phyloP scores from a whole-genome alignment of 23 tunicate species.

The Halocynthia aurantium region DNA sequence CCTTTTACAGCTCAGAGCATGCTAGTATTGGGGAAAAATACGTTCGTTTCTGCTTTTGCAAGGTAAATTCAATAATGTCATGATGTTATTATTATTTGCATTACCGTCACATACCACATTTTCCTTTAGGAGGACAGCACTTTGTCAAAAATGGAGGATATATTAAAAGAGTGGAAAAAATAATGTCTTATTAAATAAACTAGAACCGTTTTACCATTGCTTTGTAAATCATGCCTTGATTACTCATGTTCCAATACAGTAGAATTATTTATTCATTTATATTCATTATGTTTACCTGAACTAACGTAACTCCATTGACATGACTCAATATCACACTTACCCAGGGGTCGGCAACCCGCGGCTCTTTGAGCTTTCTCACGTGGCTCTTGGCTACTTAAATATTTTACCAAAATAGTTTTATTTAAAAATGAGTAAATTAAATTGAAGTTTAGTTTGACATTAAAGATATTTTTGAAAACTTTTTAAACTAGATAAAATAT shows the following conservation, averaged over 20 bases:
- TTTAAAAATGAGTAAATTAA: constrained; percentile 63
- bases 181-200: too few relatives aligned
- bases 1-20: constrained; percentile 70
- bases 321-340: neutral
- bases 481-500: too few relatives aligned
- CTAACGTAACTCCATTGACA: too few relatives aligned
- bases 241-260: too few relatives aligned
- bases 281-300: too few relatives aligned
- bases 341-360: constrained; percentile 44
- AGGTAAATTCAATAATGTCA: constrained; percentile 14
- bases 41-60: constrained; percentile 91
- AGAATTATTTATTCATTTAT: too few relatives aligned
- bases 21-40: constrained; percentile 46
- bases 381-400: constrained; percentile 69
- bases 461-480: too few relatives aligned
- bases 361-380: constrained; percentile 30
- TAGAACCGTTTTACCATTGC: too few relatives aligned
- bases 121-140: constrained; percentile 50
- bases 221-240: neutral
- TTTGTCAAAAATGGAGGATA: constrained; percentile 42
- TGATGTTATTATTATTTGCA: neutral
- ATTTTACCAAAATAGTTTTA: constrained; percentile 46
- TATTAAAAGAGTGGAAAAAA: constrained; percentile 59
- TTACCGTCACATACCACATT: neutral
- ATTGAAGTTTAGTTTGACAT: constrained; percentile 22